A percentile compares a stretch with the other conserved stretches of the same genome.
Conservation (phyloP, 2,888 invertebrate genomes). For the Sinodicranocentrus sp. region DNA sequence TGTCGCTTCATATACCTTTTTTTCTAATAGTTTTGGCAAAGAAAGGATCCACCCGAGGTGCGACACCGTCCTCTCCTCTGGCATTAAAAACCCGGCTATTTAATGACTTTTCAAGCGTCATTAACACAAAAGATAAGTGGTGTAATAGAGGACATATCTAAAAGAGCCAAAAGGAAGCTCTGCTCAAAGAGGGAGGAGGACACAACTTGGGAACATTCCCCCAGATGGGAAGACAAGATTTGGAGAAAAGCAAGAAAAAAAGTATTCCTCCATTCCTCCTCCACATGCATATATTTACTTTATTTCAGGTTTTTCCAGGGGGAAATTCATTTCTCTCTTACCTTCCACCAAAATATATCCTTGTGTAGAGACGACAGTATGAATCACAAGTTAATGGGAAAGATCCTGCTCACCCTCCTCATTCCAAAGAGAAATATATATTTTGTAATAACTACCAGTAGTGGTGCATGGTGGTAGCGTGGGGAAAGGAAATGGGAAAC, state of each 20-base stretch:
- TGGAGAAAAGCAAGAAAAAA: no score
- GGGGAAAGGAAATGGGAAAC: slow-evolving; percentile 57
- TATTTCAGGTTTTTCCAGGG: slow-evolving; percentile 58
- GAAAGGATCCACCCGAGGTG: slow-evolving; percentile 21
- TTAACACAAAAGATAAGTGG: slow-evolving; percentile 76
- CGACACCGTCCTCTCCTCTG: slow-evolving; percentile 23
- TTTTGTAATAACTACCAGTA: no score
- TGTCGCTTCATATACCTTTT: no score
- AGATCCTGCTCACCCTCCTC: slow-evolving; percentile 30
- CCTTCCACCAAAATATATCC: background rate
- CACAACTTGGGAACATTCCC: slow-evolving; percentile 44
- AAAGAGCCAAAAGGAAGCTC: slow-evolving; percentile 27
- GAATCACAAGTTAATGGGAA: slow-evolving; percentile 64
- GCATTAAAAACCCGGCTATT: slow-evolving; percentile 61
- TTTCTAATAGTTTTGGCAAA: no score
- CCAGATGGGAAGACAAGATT: slow-evolving; percentile 17
- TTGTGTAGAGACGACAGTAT: slow-evolving; percentile 36
- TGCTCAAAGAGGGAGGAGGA: slow-evolving; percentile 25
- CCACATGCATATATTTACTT: slow-evolving; percentile 53
- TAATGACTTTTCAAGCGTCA: slow-evolving; percentile 76
- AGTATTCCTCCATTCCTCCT: slow-evolving; percentile 9
- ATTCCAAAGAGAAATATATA: background rate
- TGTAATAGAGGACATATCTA: slow-evolving; percentile 66
- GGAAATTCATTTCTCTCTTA: slow-evolving; percentile 51
- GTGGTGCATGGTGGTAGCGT: slow-evolving; percentile 14